These are phyloP conservation scores for Streptopelia turtur DNA, from an alignment of 2,797 vertebrate species.

Conservation along the genomic window DNA sequence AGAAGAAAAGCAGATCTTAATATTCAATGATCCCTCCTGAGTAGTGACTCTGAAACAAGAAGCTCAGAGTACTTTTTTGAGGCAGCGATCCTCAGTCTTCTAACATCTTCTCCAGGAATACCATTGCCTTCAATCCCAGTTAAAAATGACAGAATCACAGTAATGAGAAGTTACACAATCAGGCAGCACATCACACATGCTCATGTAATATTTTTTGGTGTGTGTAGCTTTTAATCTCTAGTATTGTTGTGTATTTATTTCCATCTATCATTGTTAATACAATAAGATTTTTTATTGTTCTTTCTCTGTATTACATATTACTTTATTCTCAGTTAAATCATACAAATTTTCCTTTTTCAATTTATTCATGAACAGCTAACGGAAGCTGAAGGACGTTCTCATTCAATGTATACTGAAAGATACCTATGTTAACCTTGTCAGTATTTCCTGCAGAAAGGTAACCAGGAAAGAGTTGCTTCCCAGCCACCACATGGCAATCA, in stretches of 20 bases:
- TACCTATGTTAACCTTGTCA: background rate
- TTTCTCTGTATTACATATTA: background rate
- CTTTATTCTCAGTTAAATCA: background rate
- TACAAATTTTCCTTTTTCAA: background rate
- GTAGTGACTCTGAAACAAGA: background rate
- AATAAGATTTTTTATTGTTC: background rate
- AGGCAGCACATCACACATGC: background rate
- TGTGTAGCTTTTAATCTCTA: background rate
- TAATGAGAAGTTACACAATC: background rate
- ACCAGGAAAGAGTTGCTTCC: background rate
- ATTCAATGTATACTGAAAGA: background rate
- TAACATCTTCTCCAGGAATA: background rate
- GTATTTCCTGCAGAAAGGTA: background rate
- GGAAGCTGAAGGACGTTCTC: background rate
- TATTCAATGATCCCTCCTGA: background rate
- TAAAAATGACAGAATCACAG: background rate
- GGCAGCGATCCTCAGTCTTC: background rate
- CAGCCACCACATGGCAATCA: background rate
- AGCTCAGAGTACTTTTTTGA: background rate
- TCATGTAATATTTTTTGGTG: background rate
- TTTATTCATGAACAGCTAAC: background rate
- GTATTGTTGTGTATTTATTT: background rate
- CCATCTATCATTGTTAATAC: background rate
- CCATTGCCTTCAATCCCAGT: background rate
- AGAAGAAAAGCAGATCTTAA: slow-evolving; percentile 32